Evolutionary conservation across 2,113 vertebrate genomes (phyloP).

Genomic region (Oncorhynchus gorbuscha): DNA sequence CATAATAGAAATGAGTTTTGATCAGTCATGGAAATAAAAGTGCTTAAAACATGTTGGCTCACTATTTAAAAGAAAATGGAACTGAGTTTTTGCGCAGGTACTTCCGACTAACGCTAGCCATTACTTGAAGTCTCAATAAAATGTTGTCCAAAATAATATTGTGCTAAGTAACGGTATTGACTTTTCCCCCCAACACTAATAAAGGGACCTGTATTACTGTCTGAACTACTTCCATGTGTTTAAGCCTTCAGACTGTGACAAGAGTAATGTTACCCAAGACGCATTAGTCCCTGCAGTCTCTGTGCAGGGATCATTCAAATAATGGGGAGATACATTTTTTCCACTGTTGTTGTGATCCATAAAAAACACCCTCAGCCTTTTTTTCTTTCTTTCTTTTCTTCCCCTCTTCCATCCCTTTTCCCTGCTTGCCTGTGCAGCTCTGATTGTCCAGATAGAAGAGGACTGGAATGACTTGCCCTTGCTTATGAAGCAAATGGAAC

Average conservation of each 20-base stretch:
- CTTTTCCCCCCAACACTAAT: slow-evolving; percentile 1
- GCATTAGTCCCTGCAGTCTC: slow-evolving; percentile 47
- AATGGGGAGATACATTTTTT: slow-evolving; percentile 80
- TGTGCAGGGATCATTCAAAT: slow-evolving; percentile 72
- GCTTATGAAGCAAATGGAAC: slow-evolving; percentile 99
- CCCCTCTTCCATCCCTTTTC: slow-evolving; percentile 59
- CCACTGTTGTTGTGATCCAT: slow-evolving; percentile 88
- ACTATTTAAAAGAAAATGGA: too few relatives aligned
- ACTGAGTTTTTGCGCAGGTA: too few relatives aligned
- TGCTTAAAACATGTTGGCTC: too few relatives aligned
- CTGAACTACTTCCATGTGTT: slow-evolving; percentile 25
- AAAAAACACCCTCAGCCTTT: slow-evolving; percentile 77
- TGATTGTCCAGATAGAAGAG: slow-evolving; percentile 94
- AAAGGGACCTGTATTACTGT: slow-evolving; percentile 40
- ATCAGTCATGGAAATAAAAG: too few relatives aligned
- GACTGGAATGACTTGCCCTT: slow-evolving; percentile 94
- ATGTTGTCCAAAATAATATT: too few relatives aligned
- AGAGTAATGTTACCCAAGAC: slow-evolving; percentile 26
- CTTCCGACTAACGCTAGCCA: too few relatives aligned
- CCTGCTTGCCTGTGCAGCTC: slow-evolving; percentile 87
- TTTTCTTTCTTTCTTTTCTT: slow-evolving; percentile 50
- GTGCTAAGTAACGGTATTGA: too few relatives aligned
- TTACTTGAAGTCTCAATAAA: too few relatives aligned
- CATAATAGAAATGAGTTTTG: too few relatives aligned
- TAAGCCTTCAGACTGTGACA: slow-evolving; percentile 40